Evolutionary conservation across 2,113 vertebrate species (phyloP), one percentile per base, ranked within the genome.

Genomic region (Microtus richardsoni): DNA sequence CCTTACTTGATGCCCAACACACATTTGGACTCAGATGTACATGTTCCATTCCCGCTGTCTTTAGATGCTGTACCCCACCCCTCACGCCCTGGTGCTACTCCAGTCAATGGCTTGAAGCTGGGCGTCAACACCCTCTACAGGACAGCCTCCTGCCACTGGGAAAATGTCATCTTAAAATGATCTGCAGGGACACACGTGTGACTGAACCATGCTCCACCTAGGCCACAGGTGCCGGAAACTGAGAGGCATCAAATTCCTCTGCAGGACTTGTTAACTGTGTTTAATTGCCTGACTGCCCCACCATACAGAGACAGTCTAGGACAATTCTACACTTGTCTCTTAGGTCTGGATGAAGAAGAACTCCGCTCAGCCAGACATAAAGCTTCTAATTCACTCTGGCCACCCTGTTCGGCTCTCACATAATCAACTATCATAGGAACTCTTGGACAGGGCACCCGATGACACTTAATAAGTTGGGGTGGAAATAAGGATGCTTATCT

Each of bases 1-100:
- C 86, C 90, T 92, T 95, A 88, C 88, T 96, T 97, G 95, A 89
- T 94, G 97, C 93, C 88, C 97, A 97, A 98, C 95, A 97, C 28
- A 74, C 41, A 88, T 96, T 80, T 93, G 60, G 80, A 90, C 88
- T 98, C 94, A 74, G 88, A 97, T 95, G 68, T 64, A 89, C 85
- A 91, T 78, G 75, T 70, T 93, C 91, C 68, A 70, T 75, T 80
- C 39, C 92, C 74, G 24, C 88, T 96, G 89, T 87, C 77, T 95
- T 90, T 11, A 84, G 66, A 95, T 88, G 96, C 93, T 94, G 1
- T 54, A 62, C 54, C 8, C n/a, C n/a, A 75, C 80, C 88, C 10
- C 47, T 36, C 14, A 39, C 26, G 80, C 24, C 47, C 24, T 1
- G 9, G 44, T 30, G 6, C n/a, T 28, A 44, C 86, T 88, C 28